These are phyloP conservation scores for Cyanoramphus novaezelandiae DNA, from an alignment of 2,113 vertebrate genomes.

Conservation along the genomic window DNA sequence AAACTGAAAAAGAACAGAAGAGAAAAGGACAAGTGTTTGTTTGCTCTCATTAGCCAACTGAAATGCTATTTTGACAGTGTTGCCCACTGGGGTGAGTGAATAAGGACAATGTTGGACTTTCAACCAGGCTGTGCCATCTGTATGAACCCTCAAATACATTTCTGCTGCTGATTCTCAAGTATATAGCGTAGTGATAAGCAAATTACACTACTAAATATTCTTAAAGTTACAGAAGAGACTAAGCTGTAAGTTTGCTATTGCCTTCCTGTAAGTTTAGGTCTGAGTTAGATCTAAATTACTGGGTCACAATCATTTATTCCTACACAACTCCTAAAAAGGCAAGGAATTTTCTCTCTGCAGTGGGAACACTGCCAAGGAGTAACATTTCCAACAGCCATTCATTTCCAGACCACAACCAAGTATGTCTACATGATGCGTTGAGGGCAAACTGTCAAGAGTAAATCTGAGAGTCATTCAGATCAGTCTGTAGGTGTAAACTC, in stretches of 20 bases:
- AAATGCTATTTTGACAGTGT: not conserved
- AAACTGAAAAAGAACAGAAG: not conserved
- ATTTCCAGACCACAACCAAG: not conserved
- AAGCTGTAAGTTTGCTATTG: not conserved
- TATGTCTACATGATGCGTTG: not conserved
- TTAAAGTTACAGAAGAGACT: not conserved
- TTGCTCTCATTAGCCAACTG: not conserved
- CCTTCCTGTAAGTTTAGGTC: not conserved
- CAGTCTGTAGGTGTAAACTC: not conserved
- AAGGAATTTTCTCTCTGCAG: not conserved
- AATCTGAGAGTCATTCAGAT: not conserved
- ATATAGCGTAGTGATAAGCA: not conserved
- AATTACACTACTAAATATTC: not conserved
- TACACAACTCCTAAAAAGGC: not conserved
- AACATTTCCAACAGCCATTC: not conserved
- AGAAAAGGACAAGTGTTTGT: not conserved
- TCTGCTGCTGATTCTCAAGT: not conserved
- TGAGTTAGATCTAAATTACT: not conserved
- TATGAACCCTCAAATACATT: not conserved
- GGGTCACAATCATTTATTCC: not conserved
- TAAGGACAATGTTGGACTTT: not conserved
- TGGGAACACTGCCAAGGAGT: not conserved
- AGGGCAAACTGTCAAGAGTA: not conserved
- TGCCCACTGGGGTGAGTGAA: not conserved
- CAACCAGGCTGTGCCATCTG: not conserved